Base-by-base conservation (phyloP, 2,888 invertebrate species). In the Lithophane socia region DNA sequence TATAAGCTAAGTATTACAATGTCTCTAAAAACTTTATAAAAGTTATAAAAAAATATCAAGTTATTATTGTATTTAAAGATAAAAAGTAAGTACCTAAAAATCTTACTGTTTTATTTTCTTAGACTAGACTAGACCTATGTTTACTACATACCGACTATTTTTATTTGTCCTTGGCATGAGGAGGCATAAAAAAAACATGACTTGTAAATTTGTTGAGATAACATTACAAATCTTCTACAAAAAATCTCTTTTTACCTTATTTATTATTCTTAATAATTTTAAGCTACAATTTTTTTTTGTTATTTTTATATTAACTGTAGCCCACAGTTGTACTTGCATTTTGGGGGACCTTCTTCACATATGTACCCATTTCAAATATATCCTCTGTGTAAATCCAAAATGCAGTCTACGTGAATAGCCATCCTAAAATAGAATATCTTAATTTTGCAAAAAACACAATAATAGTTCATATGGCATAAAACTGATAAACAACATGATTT, bases 121-220 rank as follows among this genome's bases (percentile, higher is more conserved):
- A 21, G 0, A 37, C 5, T 54, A 61, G 44, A 13, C 13, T 29
- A 58, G 18, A n/a, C 61, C 16, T 78, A 47, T 69, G 54, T 79
- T 77, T 47, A 37, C 37, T 60, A 74, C 7, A 16, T 8, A 8
- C 2, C n/a, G 13, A 61, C 18, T 18, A 49, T 58, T 64, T 79
- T 58, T 37, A 64, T 37, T 65, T 73, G 73, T 24, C 73, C 73
- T 78, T 73, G 65, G 80, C 4, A 21, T 18, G 16, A 54, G 58
- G 56, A 8, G 37, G 9, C 0, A 63, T 2, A 37, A 42, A 61
- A 49, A 71, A 52, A 66, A 29, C 49, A 79, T 65, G 42, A 64
- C 42, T 58, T 64, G 42, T n/a, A n/a, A 54, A 24, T 63, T 78
- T 49, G n/a, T 58, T 72, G 42, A 73, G 73, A 73, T 73, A 80